Evolutionary conservation across 2,113 vertebrate genomes (phyloP).

Genomic region (Leptobrachium ailaonicum): DNA sequence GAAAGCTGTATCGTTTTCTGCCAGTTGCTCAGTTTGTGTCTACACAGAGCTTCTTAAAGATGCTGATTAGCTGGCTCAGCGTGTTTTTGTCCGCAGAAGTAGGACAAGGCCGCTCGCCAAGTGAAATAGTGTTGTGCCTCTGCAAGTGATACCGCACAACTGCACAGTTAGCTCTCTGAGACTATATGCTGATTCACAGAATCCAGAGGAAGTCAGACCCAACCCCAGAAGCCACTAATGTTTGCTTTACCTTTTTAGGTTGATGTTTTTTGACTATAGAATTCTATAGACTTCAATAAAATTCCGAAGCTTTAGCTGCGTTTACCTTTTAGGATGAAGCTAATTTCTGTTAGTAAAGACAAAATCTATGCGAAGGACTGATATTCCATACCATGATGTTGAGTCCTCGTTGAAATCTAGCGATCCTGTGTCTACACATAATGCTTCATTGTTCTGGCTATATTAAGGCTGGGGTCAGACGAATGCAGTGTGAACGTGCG

Average conservation of each 20-base stretch:
- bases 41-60: background rate
- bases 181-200: background rate
- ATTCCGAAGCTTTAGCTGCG: background rate
- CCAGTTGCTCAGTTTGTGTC: background rate
- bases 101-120: slow-evolving; percentile 16
- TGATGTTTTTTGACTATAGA: background rate
- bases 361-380: no score
- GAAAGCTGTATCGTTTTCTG: slow-evolving; percentile 19
- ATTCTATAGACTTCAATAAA: background rate
- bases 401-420: no score
- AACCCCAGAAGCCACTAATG: background rate
- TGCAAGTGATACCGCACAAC: slow-evolving; percentile 12
- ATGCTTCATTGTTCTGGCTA: no score
- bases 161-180: background rate
- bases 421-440: no score
- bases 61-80: slow-evolving; percentile 4
- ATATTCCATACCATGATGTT: no score
- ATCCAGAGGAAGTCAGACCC: background rate
- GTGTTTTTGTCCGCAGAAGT: slow-evolving; percentile 16
- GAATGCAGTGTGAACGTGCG: no score
- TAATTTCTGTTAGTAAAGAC: background rate
- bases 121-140: slow-evolving; percentile 2
- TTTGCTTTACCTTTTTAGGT: background rate
- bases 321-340: background rate
- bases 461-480: no score